These are phyloP conservation scores for Phaethon lepturus DNA, from an alignment of 2,113 vertebrate species.

Conservation along the genomic window DNA sequence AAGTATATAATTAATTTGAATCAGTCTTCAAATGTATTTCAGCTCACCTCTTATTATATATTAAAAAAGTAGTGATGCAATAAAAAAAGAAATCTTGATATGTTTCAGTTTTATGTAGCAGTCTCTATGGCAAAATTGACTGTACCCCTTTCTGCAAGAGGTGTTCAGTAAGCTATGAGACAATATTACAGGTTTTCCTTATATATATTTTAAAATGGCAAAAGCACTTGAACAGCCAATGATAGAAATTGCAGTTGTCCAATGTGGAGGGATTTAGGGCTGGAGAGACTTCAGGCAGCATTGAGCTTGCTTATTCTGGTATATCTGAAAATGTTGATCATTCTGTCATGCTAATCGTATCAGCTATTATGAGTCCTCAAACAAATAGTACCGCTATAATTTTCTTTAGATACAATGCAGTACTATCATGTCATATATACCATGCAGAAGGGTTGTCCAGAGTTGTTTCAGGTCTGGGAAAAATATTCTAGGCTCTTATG, in stretches of 20 bases:
- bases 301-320: background rate
- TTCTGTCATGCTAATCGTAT: slow-evolving; percentile 1
- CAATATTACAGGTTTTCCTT: background rate
- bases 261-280: background rate
- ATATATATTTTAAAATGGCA: background rate
- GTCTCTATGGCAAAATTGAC: background rate
- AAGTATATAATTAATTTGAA: background rate
- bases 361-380: background rate
- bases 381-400: background rate
- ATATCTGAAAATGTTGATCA: background rate
- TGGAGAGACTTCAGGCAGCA: background rate
- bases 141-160: background rate
- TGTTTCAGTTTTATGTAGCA: background rate
- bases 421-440: background rate
- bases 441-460: background rate
- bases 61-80: background rate
- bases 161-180: background rate
- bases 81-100: background rate
- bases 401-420: background rate
- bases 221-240: background rate
- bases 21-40: background rate
- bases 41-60: background rate
- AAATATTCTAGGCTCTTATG: background rate
- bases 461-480: background rate
- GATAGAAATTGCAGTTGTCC: background rate